Percentiles rank a stretch among this genome's conserved stretches.
Conservation (phyloP, 2,888 invertebrate species). For the Liodrosophila aerea region DNA sequence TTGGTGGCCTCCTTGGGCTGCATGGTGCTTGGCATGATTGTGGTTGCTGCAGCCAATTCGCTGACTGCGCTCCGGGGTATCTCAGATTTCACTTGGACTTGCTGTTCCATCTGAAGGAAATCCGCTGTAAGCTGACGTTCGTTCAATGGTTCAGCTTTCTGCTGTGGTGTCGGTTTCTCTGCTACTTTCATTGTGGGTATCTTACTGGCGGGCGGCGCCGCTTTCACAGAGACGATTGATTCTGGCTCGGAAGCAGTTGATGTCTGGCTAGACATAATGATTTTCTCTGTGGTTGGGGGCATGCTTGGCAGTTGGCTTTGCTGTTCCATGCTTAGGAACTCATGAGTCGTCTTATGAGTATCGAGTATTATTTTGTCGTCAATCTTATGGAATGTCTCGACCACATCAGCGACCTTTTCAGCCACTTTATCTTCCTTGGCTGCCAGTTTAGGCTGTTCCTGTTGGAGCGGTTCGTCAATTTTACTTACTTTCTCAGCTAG, state of each 20-base stretch:
- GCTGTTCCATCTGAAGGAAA: conserved; percentile 67
- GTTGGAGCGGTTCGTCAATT: conserved; percentile 18
- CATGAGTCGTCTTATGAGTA: conserved; percentile 63
- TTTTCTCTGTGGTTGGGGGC: conserved; percentile 28
- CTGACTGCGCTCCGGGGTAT: conserved; percentile 31
- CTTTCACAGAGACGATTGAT: conserved; percentile 46
- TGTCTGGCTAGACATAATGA: conserved; percentile 51
- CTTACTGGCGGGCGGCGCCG: conserved; percentile 43
- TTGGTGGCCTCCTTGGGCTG: conserved; percentile 28
- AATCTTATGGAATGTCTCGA: conserved; percentile 66
- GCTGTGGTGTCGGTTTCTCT: conserved; percentile 21
- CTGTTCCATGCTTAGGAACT: conserved; percentile 75
- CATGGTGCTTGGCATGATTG: conserved; percentile 27
- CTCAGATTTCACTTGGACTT: conserved; percentile 47
- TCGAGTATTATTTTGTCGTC: conserved; percentile 57
- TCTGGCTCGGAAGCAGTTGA: conserved; percentile 59
- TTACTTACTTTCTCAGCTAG: conserved; percentile 28
- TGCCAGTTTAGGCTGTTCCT: conserved; percentile 2
- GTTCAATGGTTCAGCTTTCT: conserved; percentile 33
- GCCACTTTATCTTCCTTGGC: conserved; percentile 53
- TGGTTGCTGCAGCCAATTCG: conserved; percentile 33
- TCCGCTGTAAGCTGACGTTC: conserved; percentile 63
- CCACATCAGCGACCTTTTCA: conserved; percentile 47
- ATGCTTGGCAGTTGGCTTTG: conserved; percentile 62
- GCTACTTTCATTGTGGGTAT: conserved; percentile 35